phyloP scores from a whole-genome alignment of 2,113 vertebrate genomes.

The Dromaius novaehollandiae region DNA sequence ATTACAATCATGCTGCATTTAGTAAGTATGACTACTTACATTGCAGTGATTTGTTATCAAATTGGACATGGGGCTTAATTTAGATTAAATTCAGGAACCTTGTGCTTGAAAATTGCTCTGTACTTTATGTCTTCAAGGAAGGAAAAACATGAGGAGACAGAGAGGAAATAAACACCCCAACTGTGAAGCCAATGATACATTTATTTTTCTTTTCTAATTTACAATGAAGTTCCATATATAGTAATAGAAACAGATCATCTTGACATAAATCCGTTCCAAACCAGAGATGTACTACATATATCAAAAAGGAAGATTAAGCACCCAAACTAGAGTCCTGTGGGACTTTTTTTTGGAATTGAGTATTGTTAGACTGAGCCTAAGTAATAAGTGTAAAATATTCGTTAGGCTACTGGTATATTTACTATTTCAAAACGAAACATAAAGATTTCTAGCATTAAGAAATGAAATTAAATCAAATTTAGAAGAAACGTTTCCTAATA shows the following conservation, averaged over 20 bases:
- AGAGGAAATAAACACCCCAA: not conserved
- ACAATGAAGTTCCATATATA: not conserved
- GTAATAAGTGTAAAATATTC: not conserved
- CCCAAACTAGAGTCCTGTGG: not conserved
- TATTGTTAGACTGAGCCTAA: not conserved
- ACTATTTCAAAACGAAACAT: not conserved
- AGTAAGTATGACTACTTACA: not conserved
- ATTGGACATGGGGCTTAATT: slow-evolving; percentile 13
- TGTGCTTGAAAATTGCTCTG: not conserved
- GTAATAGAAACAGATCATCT: not conserved
- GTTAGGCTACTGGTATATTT: not conserved
- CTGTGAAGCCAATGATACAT: not conserved
- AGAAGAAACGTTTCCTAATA: not conserved
- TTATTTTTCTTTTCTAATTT: not conserved
- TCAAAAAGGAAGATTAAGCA: not conserved
- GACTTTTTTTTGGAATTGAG: not conserved
- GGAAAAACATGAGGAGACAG: not conserved
- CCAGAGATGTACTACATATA: not conserved
- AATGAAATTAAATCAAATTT: not conserved
- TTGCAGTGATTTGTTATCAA: not conserved
- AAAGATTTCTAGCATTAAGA: not conserved
- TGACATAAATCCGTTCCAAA: not conserved
- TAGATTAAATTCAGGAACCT: not conserved
- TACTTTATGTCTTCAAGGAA: not conserved
- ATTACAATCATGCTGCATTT: slow-evolving; percentile 36